These are phyloP conservation scores for Neogale vison DNA, from an alignment of 2,113 vertebrate species.

Conservation along the genomic window DNA sequence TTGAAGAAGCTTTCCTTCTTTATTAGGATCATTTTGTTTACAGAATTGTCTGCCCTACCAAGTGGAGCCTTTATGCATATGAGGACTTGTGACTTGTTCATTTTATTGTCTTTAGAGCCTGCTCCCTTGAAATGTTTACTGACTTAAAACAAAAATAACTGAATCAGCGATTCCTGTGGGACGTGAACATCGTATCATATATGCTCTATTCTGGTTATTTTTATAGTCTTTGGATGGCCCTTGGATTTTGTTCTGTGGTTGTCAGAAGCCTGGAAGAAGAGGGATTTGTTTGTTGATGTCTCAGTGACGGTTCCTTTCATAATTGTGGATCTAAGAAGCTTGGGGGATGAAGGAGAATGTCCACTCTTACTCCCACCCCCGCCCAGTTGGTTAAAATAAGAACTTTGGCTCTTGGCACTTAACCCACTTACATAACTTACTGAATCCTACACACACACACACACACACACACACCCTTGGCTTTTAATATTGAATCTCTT, in stretches of 20 bases:
- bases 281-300: neutral
- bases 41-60: neutral
- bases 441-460: neutral
- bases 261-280: neutral
- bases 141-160: neutral
- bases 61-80: neutral
- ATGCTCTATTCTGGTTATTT: neutral
- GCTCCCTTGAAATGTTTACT: neutral
- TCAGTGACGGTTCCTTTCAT: neutral
- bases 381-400: neutral
- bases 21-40: neutral
- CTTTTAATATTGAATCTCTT: neutral
- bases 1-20: neutral
- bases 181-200: neutral
- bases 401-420: neutral
- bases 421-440: neutral
- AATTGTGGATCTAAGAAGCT: neutral
- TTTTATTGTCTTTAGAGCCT: neutral
- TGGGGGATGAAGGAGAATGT: neutral
- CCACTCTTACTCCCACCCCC: neutral
- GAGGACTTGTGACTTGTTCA: neutral
- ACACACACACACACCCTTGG: too few relatives aligned
- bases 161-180: neutral
- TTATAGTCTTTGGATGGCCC: neutral
- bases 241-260: neutral